Percentiles rank a stretch among this genome's conserved stretches.
These are phyloP conservation scores for Campoletis sonorensis DNA, from an alignment of 1,140 invertebrate genomes.

Conservation along the genomic window DNA sequence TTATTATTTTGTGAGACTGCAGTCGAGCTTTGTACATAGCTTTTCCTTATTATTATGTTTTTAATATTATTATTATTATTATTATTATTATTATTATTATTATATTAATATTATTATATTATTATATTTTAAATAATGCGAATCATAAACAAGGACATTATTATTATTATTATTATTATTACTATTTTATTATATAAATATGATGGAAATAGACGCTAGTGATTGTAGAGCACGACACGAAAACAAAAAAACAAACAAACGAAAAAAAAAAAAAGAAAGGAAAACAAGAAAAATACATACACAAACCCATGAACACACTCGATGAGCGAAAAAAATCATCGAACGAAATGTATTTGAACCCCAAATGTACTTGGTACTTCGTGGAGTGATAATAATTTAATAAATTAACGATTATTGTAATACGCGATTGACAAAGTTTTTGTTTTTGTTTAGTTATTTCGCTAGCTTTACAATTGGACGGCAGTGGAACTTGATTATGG, in stretches of 20 bases:
- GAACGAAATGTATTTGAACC: conserved; percentile 25
- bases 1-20: conserved; percentile 64
- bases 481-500: not conserved
- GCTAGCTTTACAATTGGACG: conserved; percentile 28
- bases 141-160: no score
- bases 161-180: no score
- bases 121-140: no score
- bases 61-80: no score
- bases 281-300: no score
- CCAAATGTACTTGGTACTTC: conserved; percentile 70
- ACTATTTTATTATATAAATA: conserved; percentile 58
- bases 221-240: conserved; percentile 21
- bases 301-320: not conserved
- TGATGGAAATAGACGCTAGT: conserved; percentile 36
- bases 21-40: conserved; percentile 76
- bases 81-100: conserved; percentile 56
- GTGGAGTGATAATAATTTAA: conserved; percentile 70
- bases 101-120: no score
- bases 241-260: no score
- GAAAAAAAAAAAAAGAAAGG: no score
- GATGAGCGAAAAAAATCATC: not conserved
- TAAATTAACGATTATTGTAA: conserved; percentile 62
- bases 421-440: conserved; percentile 57
- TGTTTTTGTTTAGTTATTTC: no score
- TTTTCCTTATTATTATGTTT: conserved; percentile 70